Evolutionary conservation across 2,113 vertebrate genomes (phyloP), one percentile per base, ranked within the genome.

Genomic region (Ornithorhynchus anatinus): DNA sequence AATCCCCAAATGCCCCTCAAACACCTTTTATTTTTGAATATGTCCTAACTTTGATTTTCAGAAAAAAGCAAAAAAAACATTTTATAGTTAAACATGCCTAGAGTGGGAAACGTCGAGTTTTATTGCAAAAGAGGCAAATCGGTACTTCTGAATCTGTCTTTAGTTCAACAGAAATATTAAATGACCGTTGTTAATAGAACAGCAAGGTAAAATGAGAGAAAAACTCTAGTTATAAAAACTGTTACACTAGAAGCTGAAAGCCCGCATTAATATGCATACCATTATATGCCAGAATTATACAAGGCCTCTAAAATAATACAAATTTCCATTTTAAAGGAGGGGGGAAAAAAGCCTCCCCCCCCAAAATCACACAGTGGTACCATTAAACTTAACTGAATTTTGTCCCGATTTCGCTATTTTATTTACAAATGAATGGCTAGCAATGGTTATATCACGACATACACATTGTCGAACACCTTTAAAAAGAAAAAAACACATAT

Each of bases 401-500:
- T 27, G 29, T 72, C 57, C 68, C 65, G 47, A 54, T 75, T 76
- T 39, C 39, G 39, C n/a, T 72, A 57, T 22, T 25, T n/a, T 66
- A 77, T 69, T 61, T 48, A 78, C 79, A 75, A 81, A 59, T 23
- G 45, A 68, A 71, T 20, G 60, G 65, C 51, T 33, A 39, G 72
- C 71, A 29, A 60, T 27, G 33, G 71, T 79, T 72, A 77, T 59
- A 50, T 16, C n/a, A 8, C 72, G 39, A 59, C 71, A 56, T 48
- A 81, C 73, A 15, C 20, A 23, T 71, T 62, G 50, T 66, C 69
- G 75, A 66, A 62, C 76, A 47, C 43, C 80, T 66, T 85, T 77
- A 75, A 83, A 79, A 74, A 83, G 69, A 75, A 73, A 71, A 70
- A 53, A 78, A 65, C 69, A 69, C 44, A 83, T 59, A 66, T 81